Evolutionary conservation across 2,888 invertebrate species (phyloP).

Genomic region (Calliphora vomitoria): DNA sequence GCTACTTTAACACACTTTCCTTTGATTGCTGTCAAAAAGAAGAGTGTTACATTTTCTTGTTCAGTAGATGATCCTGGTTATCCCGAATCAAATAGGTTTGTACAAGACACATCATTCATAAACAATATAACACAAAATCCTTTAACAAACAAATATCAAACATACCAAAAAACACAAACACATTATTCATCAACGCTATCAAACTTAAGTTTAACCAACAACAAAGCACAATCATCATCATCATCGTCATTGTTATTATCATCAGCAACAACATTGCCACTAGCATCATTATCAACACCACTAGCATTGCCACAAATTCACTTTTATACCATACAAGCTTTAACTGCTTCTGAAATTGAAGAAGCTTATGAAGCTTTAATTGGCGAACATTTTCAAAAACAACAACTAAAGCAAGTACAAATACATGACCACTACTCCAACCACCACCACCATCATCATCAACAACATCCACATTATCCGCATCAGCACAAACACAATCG

Average conservation of each 20-base stretch:
- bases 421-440: conserved; percentile 70
- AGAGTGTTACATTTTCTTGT: conserved; percentile 93
- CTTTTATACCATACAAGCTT: conserved; percentile 80
- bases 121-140: conserved; percentile 44
- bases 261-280: conserved; percentile 49
- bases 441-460: conserved; percentile 65
- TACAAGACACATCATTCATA: conserved; percentile 73
- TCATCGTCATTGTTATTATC: conserved; percentile 63
- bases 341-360: conserved; percentile 80
- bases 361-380: conserved; percentile 81
- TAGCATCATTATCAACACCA: conserved; percentile 53
- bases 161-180: conserved; percentile 70
- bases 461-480: conserved; percentile 71
- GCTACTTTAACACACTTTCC: conserved; percentile 91
- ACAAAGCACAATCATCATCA: conserved; percentile 38
- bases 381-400: conserved; percentile 78
- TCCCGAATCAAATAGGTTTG: conserved; percentile 87
- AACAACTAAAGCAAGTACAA: conserved; percentile 68
- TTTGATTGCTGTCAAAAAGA: conserved; percentile 91
- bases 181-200: conserved; percentile 56
- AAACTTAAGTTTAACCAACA: conserved; percentile 58
- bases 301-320: conserved; percentile 75
- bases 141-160: conserved; percentile 63
- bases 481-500: conserved; percentile 63
- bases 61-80: conserved; percentile 92